phyloP scores from a whole-genome alignment of 1,140 invertebrate genomes.

The Alviniconcha marisindica region DNA sequence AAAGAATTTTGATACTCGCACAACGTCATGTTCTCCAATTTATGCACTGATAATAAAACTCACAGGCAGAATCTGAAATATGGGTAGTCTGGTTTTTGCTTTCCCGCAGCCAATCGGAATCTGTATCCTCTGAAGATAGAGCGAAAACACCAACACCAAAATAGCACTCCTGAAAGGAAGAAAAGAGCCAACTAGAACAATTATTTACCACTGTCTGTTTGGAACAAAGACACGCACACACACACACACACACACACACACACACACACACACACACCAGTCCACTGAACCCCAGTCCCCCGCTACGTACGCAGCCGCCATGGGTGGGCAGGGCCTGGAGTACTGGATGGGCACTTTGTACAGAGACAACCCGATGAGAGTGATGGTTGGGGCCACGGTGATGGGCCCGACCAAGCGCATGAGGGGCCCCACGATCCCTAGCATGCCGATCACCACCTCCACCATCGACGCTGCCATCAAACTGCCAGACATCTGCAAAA shows the following conservation, averaged over 20 bases:
- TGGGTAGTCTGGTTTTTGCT: slow-evolving; percentile 2
- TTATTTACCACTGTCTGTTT: too few relatives aligned
- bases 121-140: slow-evolving; percentile 29
- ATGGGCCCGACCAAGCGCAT: slow-evolving; percentile 70
- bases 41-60: too few relatives aligned
- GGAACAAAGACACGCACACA: too few relatives aligned
- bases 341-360: slow-evolving; percentile 66
- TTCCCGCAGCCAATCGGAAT: slow-evolving; percentile 32
- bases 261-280: too few relatives aligned
- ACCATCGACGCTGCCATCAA: slow-evolving; percentile 88
- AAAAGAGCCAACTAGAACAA: not conserved
- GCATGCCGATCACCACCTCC: slow-evolving; percentile 85
- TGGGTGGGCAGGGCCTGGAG: slow-evolving; percentile 44
- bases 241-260: too few relatives aligned
- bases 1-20: too few relatives aligned
- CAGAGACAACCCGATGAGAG: slow-evolving; percentile 72
- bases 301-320: slow-evolving; percentile 49
- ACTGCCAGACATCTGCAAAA: slow-evolving; percentile 83
- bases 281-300: too few relatives aligned
- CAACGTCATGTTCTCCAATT: too few relatives aligned
- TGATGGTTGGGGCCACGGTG: slow-evolving; percentile 62
- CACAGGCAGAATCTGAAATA: slow-evolving; percentile 45
- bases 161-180: slow-evolving; percentile 32
- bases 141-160: slow-evolving; percentile 24
- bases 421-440: slow-evolving; percentile 73